phyloP scores from a whole-genome alignment of 1,140 invertebrate species.

The Melitaea cinxia region DNA sequence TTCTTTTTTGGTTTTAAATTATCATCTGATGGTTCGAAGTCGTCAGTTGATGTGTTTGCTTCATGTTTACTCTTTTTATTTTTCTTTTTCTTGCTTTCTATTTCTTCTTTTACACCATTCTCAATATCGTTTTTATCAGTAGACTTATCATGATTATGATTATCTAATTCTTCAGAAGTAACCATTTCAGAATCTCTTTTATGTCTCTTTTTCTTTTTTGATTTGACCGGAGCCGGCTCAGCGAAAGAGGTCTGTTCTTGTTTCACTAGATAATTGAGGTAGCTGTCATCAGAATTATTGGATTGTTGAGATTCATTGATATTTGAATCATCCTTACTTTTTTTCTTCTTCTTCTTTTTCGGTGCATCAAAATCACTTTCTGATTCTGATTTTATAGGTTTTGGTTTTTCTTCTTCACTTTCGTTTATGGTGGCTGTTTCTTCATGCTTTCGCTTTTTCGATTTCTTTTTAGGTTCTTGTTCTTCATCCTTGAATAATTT shows the following conservation, averaged over 20 bases:
- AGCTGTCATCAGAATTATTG: slow-evolving; percentile 29
- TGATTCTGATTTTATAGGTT: slow-evolving; percentile 44
- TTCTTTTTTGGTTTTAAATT: slow-evolving; percentile 2
- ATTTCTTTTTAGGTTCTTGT: slow-evolving; percentile 30
- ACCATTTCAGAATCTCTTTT: slow-evolving; percentile 8
- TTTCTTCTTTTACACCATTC: background rate
- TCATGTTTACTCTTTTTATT: slow-evolving; percentile 22
- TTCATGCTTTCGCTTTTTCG: slow-evolving; percentile 43
- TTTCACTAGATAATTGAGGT: slow-evolving; percentile 39
- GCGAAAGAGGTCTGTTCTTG: slow-evolving; percentile 34
- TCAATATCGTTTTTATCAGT: background rate
- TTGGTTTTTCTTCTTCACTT: slow-evolving; percentile 30
- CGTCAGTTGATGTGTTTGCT: background rate
- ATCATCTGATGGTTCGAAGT: background rate
- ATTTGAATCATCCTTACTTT: slow-evolving; percentile 31
- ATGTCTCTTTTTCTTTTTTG: slow-evolving; percentile 49
- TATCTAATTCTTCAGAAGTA: slow-evolving; percentile 17
- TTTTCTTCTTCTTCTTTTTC: slow-evolving; percentile 30
- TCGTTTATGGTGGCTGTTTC: slow-evolving; percentile 18
- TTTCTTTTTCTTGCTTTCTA: slow-evolving; percentile 17
- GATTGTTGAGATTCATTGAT: slow-evolving; percentile 19
- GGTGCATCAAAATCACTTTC: slow-evolving; percentile 46
- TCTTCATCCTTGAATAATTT: slow-evolving; percentile 15
- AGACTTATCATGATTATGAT: background rate
- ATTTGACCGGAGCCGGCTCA: slow-evolving; percentile 26